phyloP scores from a whole-genome alignment of 2,797 vertebrate genomes.

The Podarcis lilfordi region DNA sequence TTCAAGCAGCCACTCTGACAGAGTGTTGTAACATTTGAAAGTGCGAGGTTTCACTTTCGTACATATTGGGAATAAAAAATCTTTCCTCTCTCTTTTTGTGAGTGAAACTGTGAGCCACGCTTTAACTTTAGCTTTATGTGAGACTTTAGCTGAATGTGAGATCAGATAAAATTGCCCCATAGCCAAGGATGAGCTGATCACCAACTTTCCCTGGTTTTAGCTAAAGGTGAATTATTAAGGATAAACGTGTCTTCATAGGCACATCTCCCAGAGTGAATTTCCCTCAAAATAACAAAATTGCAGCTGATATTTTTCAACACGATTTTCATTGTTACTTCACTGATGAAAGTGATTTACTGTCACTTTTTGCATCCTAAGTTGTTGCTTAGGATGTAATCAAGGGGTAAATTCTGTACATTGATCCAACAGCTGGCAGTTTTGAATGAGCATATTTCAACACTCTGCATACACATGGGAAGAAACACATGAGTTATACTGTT shows the following conservation, averaged over 20 bases:
- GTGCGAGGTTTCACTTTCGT: not conserved
- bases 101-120: not conserved
- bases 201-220: not conserved
- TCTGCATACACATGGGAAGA: constrained; percentile 22
- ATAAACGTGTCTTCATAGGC: not conserved
- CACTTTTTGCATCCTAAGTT: constrained; percentile 8
- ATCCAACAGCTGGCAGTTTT: constrained; percentile 42
- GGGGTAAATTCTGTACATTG: constrained; percentile 28
- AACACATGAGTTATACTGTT: constrained; percentile 41
- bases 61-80: not conserved
- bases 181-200: not conserved
- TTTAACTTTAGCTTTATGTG: not conserved
- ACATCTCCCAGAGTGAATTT: constrained; percentile 23
- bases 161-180: not conserved
- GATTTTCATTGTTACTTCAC: constrained; percentile 6
- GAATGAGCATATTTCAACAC: constrained; percentile 3
- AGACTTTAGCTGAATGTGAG: not conserved
- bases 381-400: not conserved
- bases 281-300: constrained; percentile 30
- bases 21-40: not conserved
- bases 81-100: not conserved
- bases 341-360: constrained; percentile 11
- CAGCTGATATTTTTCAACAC: not conserved
- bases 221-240: not conserved
- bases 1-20: not conserved